Evolutionary conservation across 2,888 invertebrate species (phyloP).

Genomic region (Dicranocentrus wangi): DNA sequence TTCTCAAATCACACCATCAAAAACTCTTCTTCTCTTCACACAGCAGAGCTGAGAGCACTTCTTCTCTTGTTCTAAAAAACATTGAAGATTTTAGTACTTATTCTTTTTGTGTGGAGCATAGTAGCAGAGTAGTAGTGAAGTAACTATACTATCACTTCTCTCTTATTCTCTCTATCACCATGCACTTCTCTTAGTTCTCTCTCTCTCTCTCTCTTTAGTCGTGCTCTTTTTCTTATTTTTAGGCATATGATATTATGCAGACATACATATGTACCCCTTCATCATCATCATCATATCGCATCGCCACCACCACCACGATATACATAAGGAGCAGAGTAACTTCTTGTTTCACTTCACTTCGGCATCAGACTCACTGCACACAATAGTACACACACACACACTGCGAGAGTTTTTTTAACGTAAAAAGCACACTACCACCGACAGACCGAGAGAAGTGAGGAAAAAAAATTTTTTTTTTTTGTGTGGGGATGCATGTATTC

Average conservation of each 20-base stretch:
- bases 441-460: neutral
- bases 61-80: slow-evolving; percentile 7
- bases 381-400: no score
- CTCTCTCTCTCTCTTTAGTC: neutral
- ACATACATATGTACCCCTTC: no score
- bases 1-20: no score
- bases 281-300: no score
- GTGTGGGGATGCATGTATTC: neutral
- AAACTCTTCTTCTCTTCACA: no score
- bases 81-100: no score
- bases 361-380: no score
- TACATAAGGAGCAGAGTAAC: no score
- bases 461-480: neutral
- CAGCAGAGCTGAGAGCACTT: neutral
- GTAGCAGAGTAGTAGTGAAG: neutral
- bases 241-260: slow-evolving; percentile 3
- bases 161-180: slow-evolving; percentile 19
- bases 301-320: no score
- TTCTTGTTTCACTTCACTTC: neutral
- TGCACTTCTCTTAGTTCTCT: slow-evolving; percentile 2
- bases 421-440: slow-evolving; percentile 1
- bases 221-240: slow-evolving; percentile 5
- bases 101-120: neutral
- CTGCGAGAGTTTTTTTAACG: neutral
- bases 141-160: slow-evolving; percentile 8